phyloP scores from a whole-genome alignment of 2,113 vertebrate genomes.

The Azemiops feae region DNA sequence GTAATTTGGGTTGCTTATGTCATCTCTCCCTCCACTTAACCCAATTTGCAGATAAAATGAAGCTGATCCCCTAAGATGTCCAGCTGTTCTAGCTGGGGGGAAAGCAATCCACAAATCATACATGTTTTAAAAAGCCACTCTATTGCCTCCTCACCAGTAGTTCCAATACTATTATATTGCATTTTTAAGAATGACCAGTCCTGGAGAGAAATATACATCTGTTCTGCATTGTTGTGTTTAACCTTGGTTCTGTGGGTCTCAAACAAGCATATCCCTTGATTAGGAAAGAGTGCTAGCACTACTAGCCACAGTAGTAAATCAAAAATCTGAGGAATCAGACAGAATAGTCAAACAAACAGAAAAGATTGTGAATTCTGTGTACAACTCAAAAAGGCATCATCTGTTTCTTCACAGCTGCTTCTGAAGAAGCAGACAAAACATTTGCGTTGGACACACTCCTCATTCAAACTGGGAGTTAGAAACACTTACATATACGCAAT shows the following conservation, averaged over 20 bases:
- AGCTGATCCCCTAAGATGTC: constrained; percentile 41
- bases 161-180: not conserved
- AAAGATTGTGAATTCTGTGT: not conserved
- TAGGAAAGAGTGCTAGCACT: not conserved
- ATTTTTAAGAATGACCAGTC: not conserved
- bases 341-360: not conserved
- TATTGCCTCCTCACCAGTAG: constrained; percentile 30
- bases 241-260: constrained; percentile 9
- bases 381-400: not conserved
- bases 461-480: constrained; percentile 29
- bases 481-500: constrained; percentile 87
- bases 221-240: not conserved
- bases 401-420: not conserved
- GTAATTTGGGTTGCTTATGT: constrained; percentile 36
- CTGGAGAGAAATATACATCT: not conserved
- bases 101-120: constrained; percentile 2
- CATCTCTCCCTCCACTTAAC: not conserved
- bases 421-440: not conserved
- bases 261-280: not conserved
- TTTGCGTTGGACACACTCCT: not conserved
- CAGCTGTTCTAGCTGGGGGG: constrained; percentile 37
- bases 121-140: constrained; percentile 28
- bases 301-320: not conserved
- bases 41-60: constrained; percentile 20
- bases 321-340: not conserved